These are phyloP conservation scores for Ochropacha duplaris DNA, from an alignment of 2,888 invertebrate species.

Conservation along the genomic window DNA sequence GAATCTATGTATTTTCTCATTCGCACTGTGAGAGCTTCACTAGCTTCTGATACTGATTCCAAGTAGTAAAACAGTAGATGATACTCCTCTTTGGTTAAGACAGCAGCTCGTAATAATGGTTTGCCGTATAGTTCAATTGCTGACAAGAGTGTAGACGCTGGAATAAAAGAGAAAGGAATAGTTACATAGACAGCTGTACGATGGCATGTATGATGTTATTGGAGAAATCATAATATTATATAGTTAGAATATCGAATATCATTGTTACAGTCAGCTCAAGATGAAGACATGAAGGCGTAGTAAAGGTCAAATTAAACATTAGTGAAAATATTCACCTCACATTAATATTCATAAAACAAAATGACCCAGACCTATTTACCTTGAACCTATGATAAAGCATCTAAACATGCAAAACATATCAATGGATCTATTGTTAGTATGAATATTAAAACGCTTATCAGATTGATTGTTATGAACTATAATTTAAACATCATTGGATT, in stretches of 20 bases:
- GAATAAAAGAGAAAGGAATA: constrained; percentile 43
- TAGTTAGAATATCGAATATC: constrained; percentile 18
- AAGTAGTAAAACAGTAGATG: constrained; percentile 80
- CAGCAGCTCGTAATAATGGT: constrained; percentile 79
- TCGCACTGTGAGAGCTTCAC: constrained; percentile 73
- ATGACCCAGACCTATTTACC: constrained; percentile 56
- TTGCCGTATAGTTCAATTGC: constrained; percentile 85
- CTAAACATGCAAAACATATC: not conserved
- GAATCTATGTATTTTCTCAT: constrained; percentile 79
- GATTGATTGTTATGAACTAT: not conserved
- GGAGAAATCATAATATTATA: too few species aligned
- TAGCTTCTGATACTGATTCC: constrained; percentile 76
- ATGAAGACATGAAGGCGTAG: constrained; percentile 44
- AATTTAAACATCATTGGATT: not conserved
- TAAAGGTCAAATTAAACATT: constrained; percentile 51
- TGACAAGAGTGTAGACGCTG: constrained; percentile 82
- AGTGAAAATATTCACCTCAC: constrained; percentile 61
- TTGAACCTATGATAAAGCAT: constrained; percentile 26
- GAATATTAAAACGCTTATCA: not conserved
- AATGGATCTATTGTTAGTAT: not conserved
- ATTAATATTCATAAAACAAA: constrained; percentile 52
- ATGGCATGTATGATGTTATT: not conserved
- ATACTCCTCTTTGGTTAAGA: constrained; percentile 79
- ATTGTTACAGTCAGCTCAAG: too few species aligned
- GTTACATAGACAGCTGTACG: not conserved